Evolutionary conservation across 1,140 invertebrate species (phyloP).

Genomic region (Paracyclopina nana): DNA sequence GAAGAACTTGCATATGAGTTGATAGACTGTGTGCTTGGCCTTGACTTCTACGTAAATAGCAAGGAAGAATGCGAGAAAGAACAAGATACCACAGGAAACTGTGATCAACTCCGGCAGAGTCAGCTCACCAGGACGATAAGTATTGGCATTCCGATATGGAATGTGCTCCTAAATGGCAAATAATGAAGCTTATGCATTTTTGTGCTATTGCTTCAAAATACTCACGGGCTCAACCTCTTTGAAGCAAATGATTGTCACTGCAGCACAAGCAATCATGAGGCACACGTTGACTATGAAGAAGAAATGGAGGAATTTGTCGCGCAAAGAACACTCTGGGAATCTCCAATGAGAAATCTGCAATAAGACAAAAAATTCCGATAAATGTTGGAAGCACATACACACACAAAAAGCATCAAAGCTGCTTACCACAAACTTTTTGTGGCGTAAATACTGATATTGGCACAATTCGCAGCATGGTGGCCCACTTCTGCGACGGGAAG

Average conservation of each 20-base stretch:
- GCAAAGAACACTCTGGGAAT: conserved; percentile 28
- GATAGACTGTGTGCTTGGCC: conserved; percentile 31
- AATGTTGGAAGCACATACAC: background rate
- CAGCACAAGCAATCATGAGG: conserved; percentile 32
- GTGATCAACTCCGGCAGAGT: conserved; percentile 32
- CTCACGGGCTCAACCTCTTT: conserved; percentile 28
- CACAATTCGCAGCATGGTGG: conserved; percentile 35
- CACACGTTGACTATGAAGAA: conserved; percentile 30
- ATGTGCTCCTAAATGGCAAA: background rate
- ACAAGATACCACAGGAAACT: conserved; percentile 32
- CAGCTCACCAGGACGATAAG: conserved; percentile 27
- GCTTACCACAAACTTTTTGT: conserved; percentile 34
- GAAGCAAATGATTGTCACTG: conserved; percentile 32
- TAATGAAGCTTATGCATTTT: background rate
- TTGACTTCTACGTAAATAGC: conserved; percentile 37
- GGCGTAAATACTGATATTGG: conserved; percentile 33
- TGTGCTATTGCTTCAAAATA: background rate
- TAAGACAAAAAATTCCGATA: conserved; percentile 17
- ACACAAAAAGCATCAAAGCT: conserved; percentile 4
- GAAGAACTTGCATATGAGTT: conserved; percentile 30
- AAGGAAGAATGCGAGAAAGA: conserved; percentile 36
- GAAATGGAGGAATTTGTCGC: conserved; percentile 31
- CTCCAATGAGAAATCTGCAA: conserved; percentile 30
- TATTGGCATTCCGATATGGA: conserved; percentile 14
- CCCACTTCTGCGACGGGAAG: conserved; percentile 27